These are phyloP conservation scores for Bungarus multicinctus DNA, from an alignment of 2,113 vertebrate genomes.

Conservation along the genomic window DNA sequence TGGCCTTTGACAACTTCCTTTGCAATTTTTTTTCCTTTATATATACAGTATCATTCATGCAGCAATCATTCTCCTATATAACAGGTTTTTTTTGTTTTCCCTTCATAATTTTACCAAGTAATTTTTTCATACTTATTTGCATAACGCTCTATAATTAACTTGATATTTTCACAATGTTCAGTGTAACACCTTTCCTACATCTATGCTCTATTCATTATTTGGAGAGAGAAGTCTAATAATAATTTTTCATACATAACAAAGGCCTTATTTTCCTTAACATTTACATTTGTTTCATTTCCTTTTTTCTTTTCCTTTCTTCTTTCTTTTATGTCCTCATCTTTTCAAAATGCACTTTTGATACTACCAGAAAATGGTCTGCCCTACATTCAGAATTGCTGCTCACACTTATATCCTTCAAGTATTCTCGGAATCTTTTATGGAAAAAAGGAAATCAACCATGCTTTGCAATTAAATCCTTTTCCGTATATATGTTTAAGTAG, in stretches of 20 bases:
- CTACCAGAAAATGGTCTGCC: neutral
- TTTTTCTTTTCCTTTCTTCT: neutral
- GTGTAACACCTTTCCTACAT: neutral
- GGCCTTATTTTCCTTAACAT: neutral
- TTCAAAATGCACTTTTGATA: neutral
- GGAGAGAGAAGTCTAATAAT: neutral
- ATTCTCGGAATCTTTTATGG: neutral
- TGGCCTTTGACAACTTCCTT: neutral
- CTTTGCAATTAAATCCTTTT: neutral
- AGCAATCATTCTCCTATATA: neutral
- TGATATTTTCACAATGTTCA: neutral
- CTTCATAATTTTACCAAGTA: neutral
- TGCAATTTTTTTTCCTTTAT: neutral
- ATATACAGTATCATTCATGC: neutral
- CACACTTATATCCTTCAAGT: neutral
- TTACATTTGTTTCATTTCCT: neutral
- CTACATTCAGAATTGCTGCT: neutral
- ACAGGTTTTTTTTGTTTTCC: neutral
- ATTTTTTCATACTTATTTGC: neutral
- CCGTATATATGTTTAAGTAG: neutral
- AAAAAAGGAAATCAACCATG: neutral
- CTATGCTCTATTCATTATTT: neutral
- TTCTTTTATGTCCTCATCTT: neutral
- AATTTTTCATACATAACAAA: neutral
- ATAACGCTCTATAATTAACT: neutral